phyloP scores from a whole-genome alignment of 2,113 vertebrate species.

The Hassar affinis region DNA sequence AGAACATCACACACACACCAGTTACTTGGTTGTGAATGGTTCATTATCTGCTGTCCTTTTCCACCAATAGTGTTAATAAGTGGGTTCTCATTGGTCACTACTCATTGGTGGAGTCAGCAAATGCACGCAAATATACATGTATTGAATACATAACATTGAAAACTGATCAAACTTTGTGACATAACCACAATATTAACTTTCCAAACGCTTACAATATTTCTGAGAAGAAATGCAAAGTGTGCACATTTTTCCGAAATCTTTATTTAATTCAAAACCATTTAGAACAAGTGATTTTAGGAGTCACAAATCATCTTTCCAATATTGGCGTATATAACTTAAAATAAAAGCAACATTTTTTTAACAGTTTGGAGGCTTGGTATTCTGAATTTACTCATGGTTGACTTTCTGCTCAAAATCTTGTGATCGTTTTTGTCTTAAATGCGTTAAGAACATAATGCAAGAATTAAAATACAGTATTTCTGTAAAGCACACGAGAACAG shows the following conservation, averaged over 20 bases:
- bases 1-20: too few relatives aligned
- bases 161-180: background rate
- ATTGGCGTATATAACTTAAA: constrained; percentile 69
- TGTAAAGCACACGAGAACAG: constrained; percentile 54
- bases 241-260: constrained; percentile 50
- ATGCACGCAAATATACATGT: too few relatives aligned
- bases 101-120: too few relatives aligned
- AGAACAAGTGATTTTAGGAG: constrained; percentile 59
- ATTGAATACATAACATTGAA: background rate
- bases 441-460: constrained; percentile 58
- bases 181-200: background rate
- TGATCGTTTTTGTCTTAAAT: constrained; percentile 53
- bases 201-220: background rate
- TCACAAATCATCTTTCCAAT: constrained; percentile 64
- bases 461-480: constrained; percentile 64
- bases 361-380: constrained; percentile 60
- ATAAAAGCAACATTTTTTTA: constrained; percentile 61
- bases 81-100: too few relatives aligned
- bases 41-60: too few relatives aligned
- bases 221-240: background rate
- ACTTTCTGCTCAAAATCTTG: constrained; percentile 48
- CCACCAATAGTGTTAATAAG: too few relatives aligned
- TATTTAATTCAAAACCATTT: constrained; percentile 75
- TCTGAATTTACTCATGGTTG: constrained; percentile 58
- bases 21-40: too few relatives aligned